These are phyloP conservation scores for Saturnia pavonia DNA, from an alignment of 2,888 invertebrate species.

Conservation along the genomic window DNA sequence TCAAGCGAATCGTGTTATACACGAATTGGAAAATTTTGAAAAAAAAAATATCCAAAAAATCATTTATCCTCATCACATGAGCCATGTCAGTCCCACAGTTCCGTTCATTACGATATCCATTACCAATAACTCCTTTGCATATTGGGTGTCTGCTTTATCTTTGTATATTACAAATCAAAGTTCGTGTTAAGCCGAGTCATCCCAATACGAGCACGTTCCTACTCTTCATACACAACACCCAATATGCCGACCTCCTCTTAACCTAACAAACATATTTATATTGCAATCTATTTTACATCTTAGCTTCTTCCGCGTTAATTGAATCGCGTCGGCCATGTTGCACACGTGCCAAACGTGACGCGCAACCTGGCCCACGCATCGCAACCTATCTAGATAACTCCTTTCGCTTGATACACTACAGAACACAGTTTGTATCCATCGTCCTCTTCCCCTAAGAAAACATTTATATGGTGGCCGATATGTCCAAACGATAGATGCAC, in stretches of 20 bases:
- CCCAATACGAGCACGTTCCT: constrained; percentile 21
- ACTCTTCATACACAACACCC: constrained; percentile 78
- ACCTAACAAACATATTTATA: constrained; percentile 71
- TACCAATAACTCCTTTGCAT: constrained; percentile 58
- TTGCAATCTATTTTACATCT: constrained; percentile 75
- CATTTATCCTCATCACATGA: constrained; percentile 77
- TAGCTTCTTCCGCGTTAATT: constrained; percentile 59
- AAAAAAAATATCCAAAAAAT: constrained; percentile 49
- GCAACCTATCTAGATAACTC: constrained; percentile 74
- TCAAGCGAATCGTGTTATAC: constrained; percentile 72
- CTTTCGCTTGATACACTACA: constrained; percentile 75
- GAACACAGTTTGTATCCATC: constrained; percentile 79
- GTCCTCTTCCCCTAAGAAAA: constrained; percentile 63
- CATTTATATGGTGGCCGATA: constrained; percentile 57
- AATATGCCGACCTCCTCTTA: constrained; percentile 67
- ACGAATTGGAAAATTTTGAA: constrained; percentile 66
- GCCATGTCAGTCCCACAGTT: constrained; percentile 73
- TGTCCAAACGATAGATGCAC: constrained; percentile 38
- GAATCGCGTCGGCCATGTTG: constrained; percentile 47
- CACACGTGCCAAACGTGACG: constrained; percentile 32
- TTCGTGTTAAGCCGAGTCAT: neutral
- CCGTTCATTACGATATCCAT: constrained; percentile 60
- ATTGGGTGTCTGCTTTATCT: constrained; percentile 48
- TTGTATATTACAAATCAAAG: constrained; percentile 11
- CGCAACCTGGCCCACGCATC: constrained; percentile 44